Percentiles rank a stretch among this genome's conserved stretches.
phyloP scores from a whole-genome alignment of 2,797 vertebrate genomes.

The Brachyrhaphis roseni region DNA sequence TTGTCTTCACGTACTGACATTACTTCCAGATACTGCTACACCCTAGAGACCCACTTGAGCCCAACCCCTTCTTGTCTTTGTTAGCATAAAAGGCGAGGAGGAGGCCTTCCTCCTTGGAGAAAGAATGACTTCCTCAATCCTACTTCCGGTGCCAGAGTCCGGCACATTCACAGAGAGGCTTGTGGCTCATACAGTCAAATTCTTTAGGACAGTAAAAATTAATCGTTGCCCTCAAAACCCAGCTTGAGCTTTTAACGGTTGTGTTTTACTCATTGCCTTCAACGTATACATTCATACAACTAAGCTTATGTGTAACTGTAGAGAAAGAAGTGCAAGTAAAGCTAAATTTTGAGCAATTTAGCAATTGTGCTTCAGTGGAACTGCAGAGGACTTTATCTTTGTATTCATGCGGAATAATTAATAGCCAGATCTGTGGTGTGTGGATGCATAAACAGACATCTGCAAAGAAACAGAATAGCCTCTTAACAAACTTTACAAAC shows the following conservation, averaged over 20 bases:
- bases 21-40: slow-evolving; percentile 67
- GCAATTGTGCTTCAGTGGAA: slow-evolving; percentile 32
- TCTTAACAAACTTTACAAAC: not conserved
- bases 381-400: slow-evolving; percentile 43
- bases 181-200: slow-evolving; percentile 44
- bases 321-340: slow-evolving; percentile 12
- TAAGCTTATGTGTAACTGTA: not conserved
- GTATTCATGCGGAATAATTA: slow-evolving; percentile 50
- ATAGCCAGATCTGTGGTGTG: slow-evolving; percentile 31
- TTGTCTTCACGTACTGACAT: slow-evolving; percentile 58
- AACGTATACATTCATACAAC: not conserved
- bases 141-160: slow-evolving; percentile 67
- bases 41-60: slow-evolving; percentile 64
- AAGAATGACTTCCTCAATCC: slow-evolving; percentile 71
- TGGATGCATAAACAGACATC: slow-evolving; percentile 44
- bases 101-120: slow-evolving; percentile 66
- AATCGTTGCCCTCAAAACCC: slow-evolving; percentile 15
- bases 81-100: slow-evolving; percentile 81
- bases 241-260: slow-evolving; percentile 1
- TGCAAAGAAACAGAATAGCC: slow-evolving; percentile 23
- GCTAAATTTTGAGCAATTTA: slow-evolving; percentile 28
- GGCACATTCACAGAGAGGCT: slow-evolving; percentile 53
- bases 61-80: slow-evolving; percentile 78
- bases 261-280: slow-evolving; percentile 13
- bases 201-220: slow-evolving; percentile 49